These are phyloP conservation scores for Lasiommata megera DNA, from an alignment of 2,888 invertebrate genomes.

Conservation along the genomic window DNA sequence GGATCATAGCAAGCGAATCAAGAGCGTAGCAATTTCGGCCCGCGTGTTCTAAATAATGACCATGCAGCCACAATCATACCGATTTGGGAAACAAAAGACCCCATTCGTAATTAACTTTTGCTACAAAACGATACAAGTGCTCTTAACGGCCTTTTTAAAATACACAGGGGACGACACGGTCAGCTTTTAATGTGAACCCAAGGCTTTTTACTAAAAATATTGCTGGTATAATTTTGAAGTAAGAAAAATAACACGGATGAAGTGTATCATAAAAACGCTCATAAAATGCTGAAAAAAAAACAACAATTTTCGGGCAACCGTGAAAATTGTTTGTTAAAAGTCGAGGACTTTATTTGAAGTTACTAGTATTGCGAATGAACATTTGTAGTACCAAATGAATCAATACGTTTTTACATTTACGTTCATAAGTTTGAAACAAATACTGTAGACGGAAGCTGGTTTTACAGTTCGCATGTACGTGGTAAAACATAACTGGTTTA, in stretches of 20 bases:
- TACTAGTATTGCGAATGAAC: too few relatives aligned
- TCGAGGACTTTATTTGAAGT: too few relatives aligned
- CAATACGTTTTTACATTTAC: too few relatives aligned
- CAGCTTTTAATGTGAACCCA: constrained; percentile 6
- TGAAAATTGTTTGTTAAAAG: too few relatives aligned
- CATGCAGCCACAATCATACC: constrained; percentile 23
- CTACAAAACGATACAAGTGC: constrained; percentile 24
- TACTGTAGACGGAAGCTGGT: too few relatives aligned
- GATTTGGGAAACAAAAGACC: constrained; percentile 25
- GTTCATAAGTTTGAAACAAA: too few relatives aligned
- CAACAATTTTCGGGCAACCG: too few relatives aligned
- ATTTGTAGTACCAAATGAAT: too few relatives aligned
- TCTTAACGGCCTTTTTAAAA: constrained; percentile 17
- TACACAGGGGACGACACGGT: constrained; percentile 10
- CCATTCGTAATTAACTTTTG: constrained; percentile 30
- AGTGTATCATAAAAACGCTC: not conserved
- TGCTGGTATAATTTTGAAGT: constrained; percentile 5
- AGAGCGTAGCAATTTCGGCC: constrained; percentile 45
- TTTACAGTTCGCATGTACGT: too few relatives aligned
- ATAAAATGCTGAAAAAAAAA: not conserved
- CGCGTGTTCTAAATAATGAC: constrained; percentile 54
- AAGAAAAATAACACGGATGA: not conserved
- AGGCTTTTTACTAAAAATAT: constrained; percentile 11
- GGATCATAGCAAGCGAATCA: constrained; percentile 49
- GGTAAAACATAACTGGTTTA: too few relatives aligned